Evolutionary conservation across 1,140 invertebrate species (phyloP).

Genomic region (honey bee (Apis mellifera)): Amel_HAv3.1 CM009936.2:7959001-7959500

Average conservation of each 20-base stretch:
- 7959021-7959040: neutral
- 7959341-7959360: too few relatives aligned
- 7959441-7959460: too few relatives aligned
- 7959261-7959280: neutral
- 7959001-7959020: neutral
- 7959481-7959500: neutral
- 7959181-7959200: neutral
- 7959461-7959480: too few relatives aligned
- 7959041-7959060: neutral
- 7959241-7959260: neutral
- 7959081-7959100: neutral
- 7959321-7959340: too few relatives aligned
- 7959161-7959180: neutral
- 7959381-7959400: neutral
- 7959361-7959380: neutral
- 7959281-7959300: neutral
- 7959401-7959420: neutral
- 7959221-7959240: neutral
- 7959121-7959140: neutral
- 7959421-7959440: neutral
- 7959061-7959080: too few relatives aligned
- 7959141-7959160: slow-evolving; percentile 7
- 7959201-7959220: neutral
- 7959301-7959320: neutral
- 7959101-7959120: too few relatives aligned